Conservation (phyloP, 2,888 invertebrate species). For the Apomyelois bistriatella region DNA sequence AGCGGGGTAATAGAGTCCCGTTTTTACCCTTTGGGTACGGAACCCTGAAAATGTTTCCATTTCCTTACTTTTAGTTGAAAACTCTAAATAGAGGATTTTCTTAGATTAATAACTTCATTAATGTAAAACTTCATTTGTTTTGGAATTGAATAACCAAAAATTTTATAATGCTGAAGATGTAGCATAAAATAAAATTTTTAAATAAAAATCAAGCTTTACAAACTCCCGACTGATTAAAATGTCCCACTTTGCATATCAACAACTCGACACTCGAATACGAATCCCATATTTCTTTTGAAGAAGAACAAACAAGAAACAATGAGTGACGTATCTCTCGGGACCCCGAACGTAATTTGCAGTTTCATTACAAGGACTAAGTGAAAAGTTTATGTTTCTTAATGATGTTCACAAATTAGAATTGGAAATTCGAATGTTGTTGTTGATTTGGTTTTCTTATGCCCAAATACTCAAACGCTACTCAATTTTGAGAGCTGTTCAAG, state of each 20-base stretch:
- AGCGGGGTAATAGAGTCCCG: too few relatives aligned
- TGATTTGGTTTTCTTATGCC: slow-evolving; percentile 36
- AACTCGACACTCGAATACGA: slow-evolving; percentile 11
- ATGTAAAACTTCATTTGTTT: too few relatives aligned
- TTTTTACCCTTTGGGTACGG: too few relatives aligned
- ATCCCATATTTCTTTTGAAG: slow-evolving; percentile 14
- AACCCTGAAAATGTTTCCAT: too few relatives aligned
- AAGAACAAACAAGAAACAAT: slow-evolving; percentile 23
- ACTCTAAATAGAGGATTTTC: too few relatives aligned
- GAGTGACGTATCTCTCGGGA: slow-evolving; percentile 18
- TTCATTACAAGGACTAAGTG: slow-evolving; percentile 43
- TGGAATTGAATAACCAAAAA: too few relatives aligned
- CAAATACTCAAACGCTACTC: too few relatives aligned
- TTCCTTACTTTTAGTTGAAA: too few relatives aligned
- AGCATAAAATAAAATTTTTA: too few relatives aligned
- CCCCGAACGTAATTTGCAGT: slow-evolving; percentile 31
- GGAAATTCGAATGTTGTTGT: slow-evolving; percentile 38
- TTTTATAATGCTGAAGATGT: too few relatives aligned
- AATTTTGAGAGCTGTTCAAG: too few relatives aligned
- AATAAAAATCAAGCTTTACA: neutral
- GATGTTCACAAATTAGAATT: slow-evolving; percentile 45
- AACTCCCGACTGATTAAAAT: neutral
- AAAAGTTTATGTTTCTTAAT: slow-evolving; percentile 47
- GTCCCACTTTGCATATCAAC: slow-evolving; percentile 15
- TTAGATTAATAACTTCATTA: too few relatives aligned